Base-by-base conservation (phyloP, 1,140 invertebrate genomes). In the Amphibalanus amphitrite region DNA sequence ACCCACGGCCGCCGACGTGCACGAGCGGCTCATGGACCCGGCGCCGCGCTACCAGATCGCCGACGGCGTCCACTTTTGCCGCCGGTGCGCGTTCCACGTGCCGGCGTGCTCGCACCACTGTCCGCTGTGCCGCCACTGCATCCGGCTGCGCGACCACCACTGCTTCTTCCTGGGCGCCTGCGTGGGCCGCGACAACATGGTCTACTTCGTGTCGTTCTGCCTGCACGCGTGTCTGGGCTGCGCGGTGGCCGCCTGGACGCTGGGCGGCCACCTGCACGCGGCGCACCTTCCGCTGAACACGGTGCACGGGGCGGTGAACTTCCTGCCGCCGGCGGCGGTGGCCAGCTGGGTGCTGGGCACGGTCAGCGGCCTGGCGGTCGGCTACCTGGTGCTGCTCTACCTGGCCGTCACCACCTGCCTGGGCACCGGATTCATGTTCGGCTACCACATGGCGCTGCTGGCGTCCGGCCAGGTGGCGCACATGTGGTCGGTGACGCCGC, bases 131-230 rank as follows among this genome's bases (percentile, higher is more conserved):
- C 72, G 73, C 47, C 72, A 73, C 23, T 75, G 75, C 67, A 75
- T 75, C 30, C 75, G 74, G 33, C 75, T 74, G 30, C 33, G 75
- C 20, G 75, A 75, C 65, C 75, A 75, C 69, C 75, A 75, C 47
- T 75, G 73, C 67, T 74, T 75, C 69, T 75, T 75, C 69, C 71
- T 75, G 10, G 75, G 75, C 23, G 74, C 75, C 10, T 75, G 75
- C 70, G 75, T 75, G 23, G 75, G 73, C 30, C 73, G 75, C 40
- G 74, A 75, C 71, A 75, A 75, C 67, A 70, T 75, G 13, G 74
- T 73, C 67, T 75, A 75, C 71, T 74, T 75, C 64, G 72, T 74
- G 67, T 65, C 73, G 25, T 75, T 75, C 71, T 74, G 75, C 69
- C 74, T 75, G 69, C 74, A 75, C 72, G 75, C 75, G 26, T 75